Evolutionary conservation across 1,140 invertebrate species (phyloP).

Genomic region (Anastatus disparis): DNA sequence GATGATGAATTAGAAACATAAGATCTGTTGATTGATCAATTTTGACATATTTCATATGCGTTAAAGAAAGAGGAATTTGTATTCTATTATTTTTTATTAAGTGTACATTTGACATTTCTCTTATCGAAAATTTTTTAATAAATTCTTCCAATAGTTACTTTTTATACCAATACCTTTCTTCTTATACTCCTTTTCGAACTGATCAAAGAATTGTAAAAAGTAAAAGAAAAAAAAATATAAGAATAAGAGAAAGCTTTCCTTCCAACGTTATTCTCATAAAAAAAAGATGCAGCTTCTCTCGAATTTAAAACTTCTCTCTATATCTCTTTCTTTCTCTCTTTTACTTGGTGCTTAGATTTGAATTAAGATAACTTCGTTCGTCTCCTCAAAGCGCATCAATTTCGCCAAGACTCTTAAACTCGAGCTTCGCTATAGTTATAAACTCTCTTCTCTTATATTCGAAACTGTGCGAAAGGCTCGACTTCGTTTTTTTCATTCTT

Average conservation of each 20-base stretch:
- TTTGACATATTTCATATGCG: too few relatives aligned
- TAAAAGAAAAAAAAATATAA: not conserved
- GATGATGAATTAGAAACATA: too few relatives aligned
- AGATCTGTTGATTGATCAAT: too few relatives aligned
- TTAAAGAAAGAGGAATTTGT: too few relatives aligned
- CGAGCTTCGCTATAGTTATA: not conserved
- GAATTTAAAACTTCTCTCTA: constrained; percentile 3
- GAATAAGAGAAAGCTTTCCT: not conserved
- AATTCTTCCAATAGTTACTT: constrained; percentile 4
- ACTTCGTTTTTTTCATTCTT: constrained; percentile 2
- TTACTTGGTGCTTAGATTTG: constrained; percentile 27
- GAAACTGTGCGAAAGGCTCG: too few relatives aligned
- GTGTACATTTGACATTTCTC: constrained; percentile 6
- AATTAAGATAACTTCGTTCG: constrained; percentile 39
- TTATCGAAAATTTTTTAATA: constrained; percentile 2
- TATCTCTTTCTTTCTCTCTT: not conserved
- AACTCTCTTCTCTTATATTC: not conserved
- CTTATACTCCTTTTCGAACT: not conserved
- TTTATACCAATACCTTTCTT: not conserved
- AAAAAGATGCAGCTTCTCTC: constrained; percentile 25
- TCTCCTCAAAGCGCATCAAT: constrained; percentile 38
- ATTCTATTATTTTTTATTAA: too few relatives aligned
- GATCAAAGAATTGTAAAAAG: not conserved
- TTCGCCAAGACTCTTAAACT: constrained; percentile 2
- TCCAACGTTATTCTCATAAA: too few relatives aligned